A percentile compares a stretch with the other conserved stretches of the same genome.
Evolutionary conservation across 2,113 vertebrate genomes (phyloP).

Genomic region (Uria aalge): DNA sequence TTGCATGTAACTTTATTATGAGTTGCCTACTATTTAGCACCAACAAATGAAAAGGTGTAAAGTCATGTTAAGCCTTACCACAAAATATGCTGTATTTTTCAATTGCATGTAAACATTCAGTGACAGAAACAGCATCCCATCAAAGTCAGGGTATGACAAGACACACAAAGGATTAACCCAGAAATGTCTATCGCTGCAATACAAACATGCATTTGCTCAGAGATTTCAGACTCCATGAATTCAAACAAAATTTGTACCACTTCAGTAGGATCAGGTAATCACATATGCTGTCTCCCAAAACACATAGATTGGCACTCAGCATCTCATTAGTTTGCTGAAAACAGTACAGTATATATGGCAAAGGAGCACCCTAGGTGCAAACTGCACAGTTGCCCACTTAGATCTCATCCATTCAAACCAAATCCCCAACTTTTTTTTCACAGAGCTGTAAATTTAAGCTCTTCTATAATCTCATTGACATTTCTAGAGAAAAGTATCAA

Average conservation of each 20-base stretch:
- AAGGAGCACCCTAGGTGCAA: neutral
- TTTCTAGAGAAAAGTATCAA: neutral
- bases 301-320: neutral
- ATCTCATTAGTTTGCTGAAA: neutral
- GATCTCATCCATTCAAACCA: neutral
- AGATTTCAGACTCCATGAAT: neutral
- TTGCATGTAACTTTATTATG: neutral
- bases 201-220: neutral
- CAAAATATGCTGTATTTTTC: neutral
- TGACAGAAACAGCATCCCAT: neutral
- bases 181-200: neutral
- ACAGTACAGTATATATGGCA: neutral
- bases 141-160: neutral
- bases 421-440: neutral
- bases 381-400: neutral
- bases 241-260: neutral
- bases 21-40: neutral
- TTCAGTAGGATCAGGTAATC: neutral
- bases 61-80: neutral
- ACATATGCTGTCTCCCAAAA: neutral
- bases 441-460: neutral
- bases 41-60: neutral
- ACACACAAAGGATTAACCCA: neutral
- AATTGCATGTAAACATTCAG: neutral
- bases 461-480: neutral